Conservation (phyloP, 1,140 invertebrate genomes). For the Subanguina moxae region DNA sequence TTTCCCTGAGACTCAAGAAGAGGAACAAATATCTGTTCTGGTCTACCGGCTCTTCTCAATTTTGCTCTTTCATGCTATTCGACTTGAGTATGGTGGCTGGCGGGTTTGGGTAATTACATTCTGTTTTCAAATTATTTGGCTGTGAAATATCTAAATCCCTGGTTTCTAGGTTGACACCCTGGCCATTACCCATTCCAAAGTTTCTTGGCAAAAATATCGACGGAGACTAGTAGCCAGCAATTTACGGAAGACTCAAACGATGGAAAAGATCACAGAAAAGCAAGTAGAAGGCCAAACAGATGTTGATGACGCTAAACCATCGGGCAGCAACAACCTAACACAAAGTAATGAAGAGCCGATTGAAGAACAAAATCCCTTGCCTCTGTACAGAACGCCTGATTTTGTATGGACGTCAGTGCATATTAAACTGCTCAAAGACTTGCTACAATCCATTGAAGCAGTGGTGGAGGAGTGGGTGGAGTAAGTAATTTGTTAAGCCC, state of each 20-base stretch:
- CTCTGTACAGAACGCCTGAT: constrained; percentile 96
- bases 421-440: constrained; percentile 88
- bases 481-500: constrained; percentile 59
- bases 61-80: constrained; percentile 96
- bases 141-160: too few relatives aligned
- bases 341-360: constrained; percentile 13
- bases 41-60: constrained; percentile 94
- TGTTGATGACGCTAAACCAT: neutral
- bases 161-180: constrained; percentile 74
- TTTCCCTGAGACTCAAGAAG: constrained; percentile 86
- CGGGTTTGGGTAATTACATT: constrained; percentile 88
- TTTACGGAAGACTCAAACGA: neutral
- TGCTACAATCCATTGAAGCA: constrained; percentile 91
- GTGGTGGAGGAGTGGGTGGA: constrained; percentile 88
- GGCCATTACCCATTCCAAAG: constrained; percentile 95
- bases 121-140: neutral
- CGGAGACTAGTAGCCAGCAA: constrained; percentile 25
- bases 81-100: constrained; percentile 99
- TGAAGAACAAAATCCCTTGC: constrained; percentile 69
- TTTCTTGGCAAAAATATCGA: constrained; percentile 48
- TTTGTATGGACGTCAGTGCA: constrained; percentile 99
- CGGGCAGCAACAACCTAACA: neutral
- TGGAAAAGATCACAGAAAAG: constrained; percentile 21
- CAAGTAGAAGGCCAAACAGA: constrained; percentile 13
- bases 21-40: constrained; percentile 94